These are phyloP conservation scores for Strigamia crassipes DNA, from an alignment of 2,888 invertebrate species.

Conservation along the genomic window DNA sequence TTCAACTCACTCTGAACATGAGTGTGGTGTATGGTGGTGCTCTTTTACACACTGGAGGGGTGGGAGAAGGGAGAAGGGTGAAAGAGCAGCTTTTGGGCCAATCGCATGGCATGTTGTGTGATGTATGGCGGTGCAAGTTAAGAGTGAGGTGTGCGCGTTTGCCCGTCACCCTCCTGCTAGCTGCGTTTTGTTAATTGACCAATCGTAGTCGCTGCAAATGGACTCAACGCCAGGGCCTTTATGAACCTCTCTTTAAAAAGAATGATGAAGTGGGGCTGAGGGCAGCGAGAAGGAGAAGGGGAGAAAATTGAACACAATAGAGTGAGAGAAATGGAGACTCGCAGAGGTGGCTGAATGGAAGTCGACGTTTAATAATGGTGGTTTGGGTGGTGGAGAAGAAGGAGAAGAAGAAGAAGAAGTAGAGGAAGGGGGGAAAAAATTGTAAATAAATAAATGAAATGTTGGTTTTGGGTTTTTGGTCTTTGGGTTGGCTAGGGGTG, in stretches of 20 bases:
- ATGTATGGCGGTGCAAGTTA: conserved; percentile 34
- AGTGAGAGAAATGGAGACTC: conserved; percentile 19
- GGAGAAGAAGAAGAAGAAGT: no score
- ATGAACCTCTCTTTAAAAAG: conserved; percentile 32
- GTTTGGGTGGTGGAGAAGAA: neutral
- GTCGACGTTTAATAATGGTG: neutral
- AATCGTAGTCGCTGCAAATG: conserved; percentile 37
- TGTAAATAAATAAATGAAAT: neutral
- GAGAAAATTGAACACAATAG: conserved; percentile 22
- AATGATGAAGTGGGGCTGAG: conserved; percentile 40
- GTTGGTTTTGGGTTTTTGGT: neutral
- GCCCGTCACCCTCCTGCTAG: conserved; percentile 25
- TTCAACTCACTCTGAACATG: conserved; percentile 41
- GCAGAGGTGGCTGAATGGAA: neutral
- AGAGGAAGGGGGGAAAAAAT: no score
- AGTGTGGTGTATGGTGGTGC: conserved; percentile 17
- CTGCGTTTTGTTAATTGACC: conserved; percentile 45
- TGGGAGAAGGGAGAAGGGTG: neutral
- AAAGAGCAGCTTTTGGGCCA: conserved; percentile 26
- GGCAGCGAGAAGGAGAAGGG: conserved; percentile 18
- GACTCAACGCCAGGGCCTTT: conserved; percentile 27
- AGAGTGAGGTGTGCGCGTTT: conserved; percentile 35
- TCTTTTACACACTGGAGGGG: conserved; percentile 28
- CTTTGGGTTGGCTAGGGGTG: no score
- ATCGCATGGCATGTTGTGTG: conserved; percentile 7